Evolutionary conservation across 2,113 vertebrate species (phyloP), one percentile per base, ranked within the genome.

Genomic region (Clupea harengus): DNA sequence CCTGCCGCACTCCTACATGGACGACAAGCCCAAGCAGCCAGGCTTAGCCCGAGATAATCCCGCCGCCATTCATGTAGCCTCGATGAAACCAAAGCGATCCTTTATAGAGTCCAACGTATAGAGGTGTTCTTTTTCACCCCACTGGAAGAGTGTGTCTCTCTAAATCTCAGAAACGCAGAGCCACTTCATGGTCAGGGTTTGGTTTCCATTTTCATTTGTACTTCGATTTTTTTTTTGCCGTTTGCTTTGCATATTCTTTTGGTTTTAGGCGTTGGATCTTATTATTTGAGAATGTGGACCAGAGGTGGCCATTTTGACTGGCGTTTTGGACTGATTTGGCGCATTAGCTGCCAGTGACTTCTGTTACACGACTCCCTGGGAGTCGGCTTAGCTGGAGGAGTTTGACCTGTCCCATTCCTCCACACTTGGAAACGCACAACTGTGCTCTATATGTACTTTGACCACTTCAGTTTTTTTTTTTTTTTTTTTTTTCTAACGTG

Each of bases 31-130:
- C 49, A 96, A 95, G 82, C 96, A 93, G 81, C 85, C 96, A 25
- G 94, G 92, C 28, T 81, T 92, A n/a, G 67, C 49, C 82, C 94
- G 92, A 88, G 98, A 99, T 39, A 89, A 94, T 88, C 96, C 95
- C 44, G 91, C 95, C 44, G 91, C 94, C 86, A 92, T 96, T 85
- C 97, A 96, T 0, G 88, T 94, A 89, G 88, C 95, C 4, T 90
- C 95, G 0, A 93, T 96, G 81, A 99, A 99, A 95, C 98, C 98
- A 98, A 99, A 99, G 97, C 97, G 96, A 85, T 98, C 98, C 0
- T 99, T 99, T 94, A 96, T 99, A 87, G 98, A 99, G 91, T 99
- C 98, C 0, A 99, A 99, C 13, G 98, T 99, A 46, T 99, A 93
- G 85, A 94, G 86, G 80, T 28, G 0, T 81, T 6, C 32, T 50